Conservation (phyloP, 2,888 invertebrate genomes). For the Drosophila kanekoi region DNA sequence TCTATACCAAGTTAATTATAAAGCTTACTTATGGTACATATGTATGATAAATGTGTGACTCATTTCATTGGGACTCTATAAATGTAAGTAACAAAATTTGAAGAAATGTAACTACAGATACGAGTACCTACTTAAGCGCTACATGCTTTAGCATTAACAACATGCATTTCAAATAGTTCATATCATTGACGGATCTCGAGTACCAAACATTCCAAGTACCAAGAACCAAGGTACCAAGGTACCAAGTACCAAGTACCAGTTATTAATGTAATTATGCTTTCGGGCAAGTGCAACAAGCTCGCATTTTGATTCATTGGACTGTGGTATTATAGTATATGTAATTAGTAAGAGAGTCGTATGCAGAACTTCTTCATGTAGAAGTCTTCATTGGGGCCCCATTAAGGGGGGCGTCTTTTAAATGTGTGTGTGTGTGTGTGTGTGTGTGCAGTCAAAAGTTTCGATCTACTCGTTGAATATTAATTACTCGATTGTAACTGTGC, state of each 20-base stretch:
- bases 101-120: slow-evolving; percentile 68
- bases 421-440: slow-evolving; percentile 13
- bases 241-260: background rate
- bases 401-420: slow-evolving; percentile 17
- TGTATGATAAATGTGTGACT: slow-evolving; percentile 36
- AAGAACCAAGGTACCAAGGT: background rate
- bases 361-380: slow-evolving; percentile 67
- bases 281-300: slow-evolving; percentile 52
- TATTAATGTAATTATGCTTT: background rate
- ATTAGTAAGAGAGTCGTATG: slow-evolving; percentile 25
- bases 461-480: slow-evolving; percentile 40
- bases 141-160: slow-evolving; percentile 80
- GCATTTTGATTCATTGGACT: slow-evolving; percentile 21
- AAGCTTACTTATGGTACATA: slow-evolving; percentile 47
- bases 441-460: slow-evolving; percentile 39
- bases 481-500: slow-evolving; percentile 34
- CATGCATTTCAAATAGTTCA: slow-evolving; percentile 67
- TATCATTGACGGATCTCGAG: slow-evolving; percentile 19
- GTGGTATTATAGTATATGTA: background rate
- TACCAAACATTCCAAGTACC: slow-evolving; percentile 43
- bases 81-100: slow-evolving; percentile 78
- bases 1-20: slow-evolving; percentile 18
- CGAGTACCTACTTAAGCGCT: slow-evolving; percentile 78
- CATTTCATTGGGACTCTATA: slow-evolving; percentile 48
- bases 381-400: slow-evolving; percentile 45